Conservation (phyloP, 2,113 vertebrate genomes). For the Mystacornis crossleyi region DNA sequence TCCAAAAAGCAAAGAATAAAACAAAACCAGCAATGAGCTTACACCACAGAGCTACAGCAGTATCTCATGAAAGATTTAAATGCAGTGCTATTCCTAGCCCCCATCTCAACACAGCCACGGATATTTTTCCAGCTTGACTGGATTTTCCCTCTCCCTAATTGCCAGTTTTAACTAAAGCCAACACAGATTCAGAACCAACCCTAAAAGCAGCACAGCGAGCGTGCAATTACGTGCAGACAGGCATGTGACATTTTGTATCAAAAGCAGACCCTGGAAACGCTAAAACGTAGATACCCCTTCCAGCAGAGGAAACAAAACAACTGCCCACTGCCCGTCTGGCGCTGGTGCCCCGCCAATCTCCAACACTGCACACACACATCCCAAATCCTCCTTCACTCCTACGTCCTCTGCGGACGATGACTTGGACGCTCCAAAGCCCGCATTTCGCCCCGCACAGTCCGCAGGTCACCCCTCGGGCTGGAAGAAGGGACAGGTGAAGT, state of each 20-base stretch:
- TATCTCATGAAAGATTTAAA: not conserved
- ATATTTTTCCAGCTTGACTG: conserved; percentile 38
- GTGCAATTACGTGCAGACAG: not conserved
- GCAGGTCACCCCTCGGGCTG: not conserved
- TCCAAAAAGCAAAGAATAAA: not conserved
- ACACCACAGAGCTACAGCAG: not conserved
- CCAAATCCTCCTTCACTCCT: not conserved
- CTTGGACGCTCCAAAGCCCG: not conserved
- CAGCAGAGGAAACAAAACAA: not conserved
- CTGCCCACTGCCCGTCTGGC: not conserved
- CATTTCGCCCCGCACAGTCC: not conserved
- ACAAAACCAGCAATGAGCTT: not conserved
- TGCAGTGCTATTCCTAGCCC: not conserved
- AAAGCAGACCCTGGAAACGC: not conserved
- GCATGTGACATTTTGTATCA: not conserved
- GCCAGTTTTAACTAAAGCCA: not conserved
- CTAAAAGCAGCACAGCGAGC: not conserved
- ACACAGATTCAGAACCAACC: not conserved
- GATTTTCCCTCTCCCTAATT: conserved; percentile 25
- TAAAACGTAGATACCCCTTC: not conserved
- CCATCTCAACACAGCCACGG: not conserved
- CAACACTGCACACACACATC: not conserved
- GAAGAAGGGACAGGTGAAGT: not conserved
- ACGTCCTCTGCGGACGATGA: not conserved
- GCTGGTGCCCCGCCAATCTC: not conserved